phyloP scores from a whole-genome alignment of 2,888 invertebrate species.

The Lithosia quadra region DNA sequence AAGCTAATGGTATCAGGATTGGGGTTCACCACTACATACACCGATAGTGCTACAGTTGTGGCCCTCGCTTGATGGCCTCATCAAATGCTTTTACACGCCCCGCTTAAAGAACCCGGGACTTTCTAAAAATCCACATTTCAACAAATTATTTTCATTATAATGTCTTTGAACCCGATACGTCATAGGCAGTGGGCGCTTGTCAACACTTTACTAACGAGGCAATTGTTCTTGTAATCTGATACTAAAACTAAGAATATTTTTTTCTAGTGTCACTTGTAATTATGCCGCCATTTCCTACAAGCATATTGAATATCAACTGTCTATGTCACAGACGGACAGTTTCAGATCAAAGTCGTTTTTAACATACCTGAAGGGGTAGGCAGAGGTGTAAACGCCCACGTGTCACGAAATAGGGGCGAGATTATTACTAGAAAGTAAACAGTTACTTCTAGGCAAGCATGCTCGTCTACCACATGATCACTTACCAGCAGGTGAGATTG shows the following conservation, averaged over 20 bases:
- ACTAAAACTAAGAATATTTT: neutral
- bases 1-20: too few relatives aligned
- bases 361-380: neutral
- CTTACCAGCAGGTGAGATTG: too few relatives aligned
- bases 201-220: neutral
- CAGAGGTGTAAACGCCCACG: neutral
- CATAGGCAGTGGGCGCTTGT: neutral
- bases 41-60: too few relatives aligned
- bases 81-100: too few relatives aligned
- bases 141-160: neutral
- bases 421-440: too few relatives aligned
- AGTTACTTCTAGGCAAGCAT: too few relatives aligned
- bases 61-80: too few relatives aligned
- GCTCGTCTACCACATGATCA: too few relatives aligned
- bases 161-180: slow-evolving; percentile 2
- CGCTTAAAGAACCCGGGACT: too few relatives aligned
- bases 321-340: slow-evolving; percentile 1
- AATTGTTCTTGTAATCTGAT: neutral
- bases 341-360: neutral
- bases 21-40: too few relatives aligned
- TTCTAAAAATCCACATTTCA: too few relatives aligned
- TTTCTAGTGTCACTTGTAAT: neutral
- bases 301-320: slow-evolving; percentile 3
- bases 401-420: neutral
- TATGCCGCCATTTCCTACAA: neutral